A percentile compares a stretch with the other conserved stretches of the same genome.
Conservation (phyloP, 2,888 invertebrate genomes). For the Campaea margaritaria region DNA sequence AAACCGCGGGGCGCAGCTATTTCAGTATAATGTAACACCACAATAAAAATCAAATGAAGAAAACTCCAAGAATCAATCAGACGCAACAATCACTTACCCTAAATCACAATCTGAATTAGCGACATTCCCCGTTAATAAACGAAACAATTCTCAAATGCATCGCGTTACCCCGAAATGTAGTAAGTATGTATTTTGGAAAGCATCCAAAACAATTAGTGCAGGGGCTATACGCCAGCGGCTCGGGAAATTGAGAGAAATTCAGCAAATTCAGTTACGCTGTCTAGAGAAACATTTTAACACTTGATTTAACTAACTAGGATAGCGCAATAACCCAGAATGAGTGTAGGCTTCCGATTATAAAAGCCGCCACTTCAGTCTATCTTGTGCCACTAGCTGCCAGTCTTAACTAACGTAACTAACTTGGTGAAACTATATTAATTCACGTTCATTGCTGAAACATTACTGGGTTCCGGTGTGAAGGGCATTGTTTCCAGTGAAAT, state of each 20-base stretch:
- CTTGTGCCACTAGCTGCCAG: too few relatives aligned
- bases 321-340: too few relatives aligned
- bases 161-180: constrained; percentile 70
- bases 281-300: constrained; percentile 49
- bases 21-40: too few relatives aligned
- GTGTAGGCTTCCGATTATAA: too few relatives aligned
- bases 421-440: too few relatives aligned
- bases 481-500: too few relatives aligned
- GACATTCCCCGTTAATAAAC: constrained; percentile 31
- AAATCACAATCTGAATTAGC: constrained; percentile 33
- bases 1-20: too few relatives aligned
- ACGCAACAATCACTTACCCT: constrained; percentile 27
- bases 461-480: too few relatives aligned
- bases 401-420: too few relatives aligned
- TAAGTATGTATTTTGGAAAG: constrained; percentile 81
- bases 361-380: too few relatives aligned
- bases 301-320: constrained; percentile 41
- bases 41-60: constrained; percentile 21
- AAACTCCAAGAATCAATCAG: neutral
- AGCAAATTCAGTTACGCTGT: constrained; percentile 68
- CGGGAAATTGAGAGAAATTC: constrained; percentile 53
- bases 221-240: constrained; percentile 56
- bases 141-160: constrained; percentile 58
- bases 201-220: constrained; percentile 83
- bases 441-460: too few relatives aligned